Base-by-base conservation (phyloP, 2,113 vertebrate species). In the Pica pica region DNA sequence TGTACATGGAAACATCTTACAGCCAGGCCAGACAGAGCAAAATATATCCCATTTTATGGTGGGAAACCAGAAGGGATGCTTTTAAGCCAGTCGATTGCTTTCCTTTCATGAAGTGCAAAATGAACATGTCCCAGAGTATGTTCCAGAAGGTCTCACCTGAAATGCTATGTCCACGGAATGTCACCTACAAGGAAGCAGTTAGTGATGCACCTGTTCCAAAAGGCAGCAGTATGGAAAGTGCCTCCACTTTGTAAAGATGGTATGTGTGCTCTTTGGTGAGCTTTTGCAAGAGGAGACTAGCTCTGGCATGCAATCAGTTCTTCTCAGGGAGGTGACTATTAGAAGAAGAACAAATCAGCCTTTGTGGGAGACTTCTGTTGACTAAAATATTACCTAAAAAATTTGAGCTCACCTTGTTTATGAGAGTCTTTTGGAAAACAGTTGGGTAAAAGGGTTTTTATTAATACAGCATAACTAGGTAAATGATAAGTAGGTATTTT, bases 111-210 rank as follows among this genome's bases (percentile, higher is more conserved):
- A 27, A 63, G 15, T 0, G 0, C 28, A 75, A 24, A 60, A 76
- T 6, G 5, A 41, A 33, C 10, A 4, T 10, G 8, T 5, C 18
- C 14, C n/a, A 17, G 16, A 26, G 19, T 4, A 4, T 17, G 20
- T 18, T 53, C 50, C 39, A 33, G 70, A 55, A 17, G 12, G 52
- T 39, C 39, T 50, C 75, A 52, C 39, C 26, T 42, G 27, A 53
- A 42, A 56, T 8, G 12, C 24, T 14, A 14, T 1, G 2, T 24
- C 12, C 28, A n/a, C 1, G 3, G 37, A 9, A n/a, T 22, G 20
- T 44, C 55, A 80, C 6, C 42, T 47, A 19, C 18, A 39, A 30
- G 56, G 46, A 65, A 42, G 18, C 8, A 42, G 24, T 37, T 13
- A 46, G 31, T 9, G 9, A 19, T 44, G 41, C 26, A 31, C 16